Base-by-base conservation (phyloP, 2,888 invertebrate species). In the Autographa pulchrina region DNA sequence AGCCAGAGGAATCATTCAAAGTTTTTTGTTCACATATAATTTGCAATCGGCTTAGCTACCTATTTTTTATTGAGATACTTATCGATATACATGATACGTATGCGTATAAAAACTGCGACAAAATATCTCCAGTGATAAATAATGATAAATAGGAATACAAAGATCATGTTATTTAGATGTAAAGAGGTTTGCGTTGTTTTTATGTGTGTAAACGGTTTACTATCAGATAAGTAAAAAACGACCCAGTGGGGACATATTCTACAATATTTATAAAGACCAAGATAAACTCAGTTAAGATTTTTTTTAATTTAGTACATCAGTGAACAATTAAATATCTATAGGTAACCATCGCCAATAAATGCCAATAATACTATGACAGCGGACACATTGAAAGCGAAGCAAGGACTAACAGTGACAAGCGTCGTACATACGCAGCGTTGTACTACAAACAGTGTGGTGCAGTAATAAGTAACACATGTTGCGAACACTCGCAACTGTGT, bases 21-120 rank as follows among this genome's bases (percentile, higher is more conserved):
- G 63, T 62, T 66, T 72, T 70, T 75, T 80, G n/a, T 70, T 65
- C 48, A 78, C 64, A 64, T 74, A 65, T 65, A 41, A 72, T 78
- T 76, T 78, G 72, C 74, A 75, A 75, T 70, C 65, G 38, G 63
- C 62, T 73, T 69, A 64, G 71, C 73, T 74, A 72, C 73, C 66
- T 6, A 48, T 74, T 78, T 72, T 41, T 64, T 58, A 68, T 70
- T 65, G 71, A 69, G 70, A 72, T 75, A 70, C 63, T 66, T 78
- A 80, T 81, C 76, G 73, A 80, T 78, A 70, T 71, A 81, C 80
- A 80, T 75, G 80, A 81, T 80, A 80, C 68, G 75, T 66, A 68
- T 74, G 75, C 75, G 75, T 76, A 71, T 71, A 74, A 78, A 78
- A 78, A 79, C 75, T 78, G 76, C 75, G 75, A 73, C 80, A 78